phyloP scores from a whole-genome alignment of 2,797 vertebrate genomes.

The Micrastur ruficollis region DNA sequence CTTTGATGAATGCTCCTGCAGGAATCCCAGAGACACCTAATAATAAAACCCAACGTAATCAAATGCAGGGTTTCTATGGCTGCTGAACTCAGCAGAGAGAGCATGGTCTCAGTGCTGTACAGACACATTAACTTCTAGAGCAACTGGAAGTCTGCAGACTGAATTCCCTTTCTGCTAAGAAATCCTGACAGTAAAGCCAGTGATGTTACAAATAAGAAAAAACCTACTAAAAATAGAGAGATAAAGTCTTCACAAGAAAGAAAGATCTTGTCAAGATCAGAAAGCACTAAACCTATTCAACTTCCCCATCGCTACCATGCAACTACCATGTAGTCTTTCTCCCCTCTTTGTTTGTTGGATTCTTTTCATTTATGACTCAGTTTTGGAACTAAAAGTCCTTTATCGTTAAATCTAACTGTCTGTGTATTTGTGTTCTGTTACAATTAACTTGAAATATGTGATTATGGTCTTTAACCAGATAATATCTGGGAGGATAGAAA shows the following conservation, averaged over 20 bases:
- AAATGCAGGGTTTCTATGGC: not conserved
- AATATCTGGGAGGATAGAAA: not conserved
- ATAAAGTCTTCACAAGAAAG: not conserved
- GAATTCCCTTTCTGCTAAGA: not conserved
- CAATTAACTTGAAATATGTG: constrained; percentile 3
- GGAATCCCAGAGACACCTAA: not conserved
- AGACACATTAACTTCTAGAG: not conserved
- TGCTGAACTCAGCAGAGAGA: constrained; percentile 24
- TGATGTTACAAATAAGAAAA: not conserved
- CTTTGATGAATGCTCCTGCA: not conserved
- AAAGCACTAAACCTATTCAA: not conserved
- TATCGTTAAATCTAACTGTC: constrained; percentile 10
- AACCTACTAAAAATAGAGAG: not conserved
- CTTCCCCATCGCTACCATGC: not conserved
- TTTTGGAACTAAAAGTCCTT: constrained; percentile 13
- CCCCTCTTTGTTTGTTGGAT: not conserved
- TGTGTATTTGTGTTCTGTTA: constrained; percentile 6
- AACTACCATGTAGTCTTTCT: not conserved
- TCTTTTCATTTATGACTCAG: constrained; percentile 8
- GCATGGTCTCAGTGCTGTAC: not conserved
- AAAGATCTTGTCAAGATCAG: not conserved
- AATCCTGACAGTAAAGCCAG: not conserved
- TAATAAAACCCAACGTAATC: not conserved
- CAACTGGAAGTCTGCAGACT: not conserved
- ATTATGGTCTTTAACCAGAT: not conserved